A percentile compares a stretch with the other conserved stretches of the same genome.
Conservation (phyloP, 2,113 vertebrate species). For the Nesogale talazaci region DNA sequence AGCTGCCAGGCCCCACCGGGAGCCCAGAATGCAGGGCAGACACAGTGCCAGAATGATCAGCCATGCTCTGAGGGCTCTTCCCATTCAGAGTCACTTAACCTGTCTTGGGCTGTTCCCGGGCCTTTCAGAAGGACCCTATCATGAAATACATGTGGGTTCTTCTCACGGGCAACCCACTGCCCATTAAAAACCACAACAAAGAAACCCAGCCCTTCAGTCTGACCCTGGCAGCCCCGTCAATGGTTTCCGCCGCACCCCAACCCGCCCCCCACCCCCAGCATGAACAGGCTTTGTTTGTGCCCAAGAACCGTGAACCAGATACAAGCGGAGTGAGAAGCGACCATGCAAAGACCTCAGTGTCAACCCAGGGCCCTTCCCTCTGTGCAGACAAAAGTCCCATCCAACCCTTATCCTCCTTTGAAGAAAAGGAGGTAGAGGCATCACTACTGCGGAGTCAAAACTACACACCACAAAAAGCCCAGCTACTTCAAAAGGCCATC, state of each 20-base stretch:
- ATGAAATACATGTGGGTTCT: not conserved
- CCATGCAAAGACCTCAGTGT: not conserved
- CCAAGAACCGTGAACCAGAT: not conserved
- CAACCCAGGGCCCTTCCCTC: not conserved
- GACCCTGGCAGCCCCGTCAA: not conserved
- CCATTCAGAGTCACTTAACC: too few relatives aligned
- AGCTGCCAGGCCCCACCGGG: too few relatives aligned
- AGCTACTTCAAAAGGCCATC: not conserved
- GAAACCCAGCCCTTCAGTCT: not conserved
- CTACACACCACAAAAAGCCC: not conserved
- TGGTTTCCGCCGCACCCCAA: not conserved
- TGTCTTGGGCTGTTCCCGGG: too few relatives aligned
- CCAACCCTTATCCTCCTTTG: not conserved
- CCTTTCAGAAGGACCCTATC: fast-evolving
- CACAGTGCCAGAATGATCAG: too few relatives aligned
- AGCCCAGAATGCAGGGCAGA: too few relatives aligned
- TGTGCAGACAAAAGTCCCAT: not conserved
- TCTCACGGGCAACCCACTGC: not conserved
- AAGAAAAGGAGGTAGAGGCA: not conserved
- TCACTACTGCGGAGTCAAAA: not conserved
- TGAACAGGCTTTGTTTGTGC: constrained; percentile 38
- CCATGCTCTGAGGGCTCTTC: too few relatives aligned
- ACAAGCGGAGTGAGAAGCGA: not conserved
- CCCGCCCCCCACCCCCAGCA: too few relatives aligned
- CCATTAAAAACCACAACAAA: constrained; percentile 13